phyloP scores from a whole-genome alignment of 2,113 vertebrate genomes.

The Colistium nudipinnis region DNA sequence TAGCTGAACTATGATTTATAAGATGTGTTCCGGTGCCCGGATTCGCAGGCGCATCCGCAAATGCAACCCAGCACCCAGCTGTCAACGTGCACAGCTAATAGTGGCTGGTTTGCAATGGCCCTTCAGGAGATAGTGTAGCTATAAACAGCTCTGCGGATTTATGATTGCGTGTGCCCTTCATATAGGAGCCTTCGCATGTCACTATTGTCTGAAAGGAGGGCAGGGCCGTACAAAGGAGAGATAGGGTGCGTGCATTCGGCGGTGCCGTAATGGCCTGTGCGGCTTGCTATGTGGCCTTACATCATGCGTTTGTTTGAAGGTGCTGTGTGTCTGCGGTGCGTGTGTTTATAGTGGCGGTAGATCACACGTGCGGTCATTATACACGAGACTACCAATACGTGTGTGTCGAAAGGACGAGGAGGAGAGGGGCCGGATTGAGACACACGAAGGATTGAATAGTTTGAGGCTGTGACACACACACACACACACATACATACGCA shows the following conservation, averaged over 20 bases:
- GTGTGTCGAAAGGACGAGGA: slow-evolving; percentile 23
- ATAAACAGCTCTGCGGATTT: slow-evolving; percentile 76
- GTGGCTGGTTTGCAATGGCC: slow-evolving; percentile 61
- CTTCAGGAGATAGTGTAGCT: slow-evolving; percentile 74
- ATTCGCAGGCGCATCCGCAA: slow-evolving; percentile 76
- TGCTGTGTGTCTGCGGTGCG: slow-evolving; percentile 47
- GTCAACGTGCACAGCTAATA: slow-evolving; percentile 71
- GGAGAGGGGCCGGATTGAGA: slow-evolving; percentile 65
- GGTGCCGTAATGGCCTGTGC: slow-evolving; percentile 38
- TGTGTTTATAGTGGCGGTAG: slow-evolving; percentile 24
- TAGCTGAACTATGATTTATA: slow-evolving; percentile 78
- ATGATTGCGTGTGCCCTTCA: slow-evolving; percentile 73
- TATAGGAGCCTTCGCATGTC: slow-evolving; percentile 74
- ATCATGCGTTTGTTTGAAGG: slow-evolving; percentile 54
- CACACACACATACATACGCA: slow-evolving; percentile 30
- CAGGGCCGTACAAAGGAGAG: slow-evolving; percentile 47
- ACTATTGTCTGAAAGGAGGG: slow-evolving; percentile 63
- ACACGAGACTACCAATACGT: slow-evolving; percentile 46
- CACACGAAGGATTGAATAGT: slow-evolving; percentile 63
- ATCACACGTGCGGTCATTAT: slow-evolving; percentile 51
- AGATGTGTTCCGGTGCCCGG: slow-evolving; percentile 62
- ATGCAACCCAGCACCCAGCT: slow-evolving; percentile 70
- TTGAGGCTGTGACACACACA: slow-evolving; percentile 50
- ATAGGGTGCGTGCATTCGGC: slow-evolving; percentile 46
- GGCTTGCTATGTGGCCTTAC: slow-evolving; percentile 48